Evolutionary conservation across 2,888 invertebrate species (phyloP).

Genomic region (Parnassius apollo): DNA sequence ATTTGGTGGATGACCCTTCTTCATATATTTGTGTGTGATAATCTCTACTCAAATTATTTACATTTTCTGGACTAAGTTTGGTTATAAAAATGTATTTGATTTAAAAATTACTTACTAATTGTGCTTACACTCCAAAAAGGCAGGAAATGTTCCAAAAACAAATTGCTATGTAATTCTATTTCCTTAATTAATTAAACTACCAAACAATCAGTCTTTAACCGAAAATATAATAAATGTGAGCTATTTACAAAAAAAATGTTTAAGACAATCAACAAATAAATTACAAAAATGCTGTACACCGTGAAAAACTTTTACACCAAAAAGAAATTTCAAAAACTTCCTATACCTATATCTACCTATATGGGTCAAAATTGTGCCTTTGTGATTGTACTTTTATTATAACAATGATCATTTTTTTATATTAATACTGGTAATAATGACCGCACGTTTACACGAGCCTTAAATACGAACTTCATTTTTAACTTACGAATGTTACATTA

Average conservation of each 20-base stretch:
- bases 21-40: too few species aligned
- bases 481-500: not conserved
- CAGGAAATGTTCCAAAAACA: too few species aligned
- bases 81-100: too few species aligned
- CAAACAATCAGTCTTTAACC: slow-evolving; percentile 78
- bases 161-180: slow-evolving; percentile 2
- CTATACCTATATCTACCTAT: slow-evolving; percentile 27
- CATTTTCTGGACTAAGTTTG: too few species aligned
- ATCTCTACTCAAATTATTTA: too few species aligned
- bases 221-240: slow-evolving; percentile 57
- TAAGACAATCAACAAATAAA: slow-evolving; percentile 56
- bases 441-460: slow-evolving; percentile 9
- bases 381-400: slow-evolving; percentile 47
- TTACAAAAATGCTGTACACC: slow-evolving; percentile 45
- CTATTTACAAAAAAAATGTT: slow-evolving; percentile 28
- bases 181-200: slow-evolving; percentile 21
- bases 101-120: too few species aligned
- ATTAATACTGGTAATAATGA: slow-evolving; percentile 19
- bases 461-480: not conserved
- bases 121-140: too few species aligned
- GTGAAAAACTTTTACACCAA: slow-evolving; percentile 33
- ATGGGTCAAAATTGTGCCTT: slow-evolving; percentile 44
- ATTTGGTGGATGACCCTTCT: too few species aligned
- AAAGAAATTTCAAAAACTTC: slow-evolving; percentile 33
- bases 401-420: slow-evolving; percentile 14